Base-by-base conservation (phyloP, 2,888 invertebrate species). In the Cactoblastis cactorum region DNA sequence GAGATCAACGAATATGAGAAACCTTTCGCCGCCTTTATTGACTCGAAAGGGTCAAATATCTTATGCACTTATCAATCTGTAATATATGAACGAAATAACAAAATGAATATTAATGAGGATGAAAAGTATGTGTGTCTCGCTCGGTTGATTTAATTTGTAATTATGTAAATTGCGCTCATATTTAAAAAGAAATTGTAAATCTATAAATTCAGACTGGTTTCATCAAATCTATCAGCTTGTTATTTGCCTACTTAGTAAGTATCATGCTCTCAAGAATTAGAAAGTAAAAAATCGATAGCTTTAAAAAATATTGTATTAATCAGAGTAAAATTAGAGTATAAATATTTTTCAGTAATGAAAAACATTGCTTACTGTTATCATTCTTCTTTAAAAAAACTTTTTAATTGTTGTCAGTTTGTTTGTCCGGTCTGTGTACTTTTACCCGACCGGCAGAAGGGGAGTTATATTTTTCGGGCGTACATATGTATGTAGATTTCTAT, bases 201-300 rank as follows among this genome's bases (percentile, higher is more conserved):
- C 18, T 28, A 43, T 39, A 39, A 39, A 6, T 33, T 33, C 37
- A 34, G 35, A 47, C 46, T 22, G 24, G 46, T 47, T 47, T 34
- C n/a, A 28, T 19, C 2, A 18, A 47, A 47, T 35, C 46, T 47
- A 47, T 47, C 24, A 22, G 46, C 46, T 52, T 38, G 46, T 49
- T 34, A 39, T 43, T 50, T 46, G 47, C 35, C 51, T 51, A 43
- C 33, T 45, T 52, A 49, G 53, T 55, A 63, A 49, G 53, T 55
- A 63, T 53, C 55, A 61, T 60, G 63, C 57, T 64, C 65, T 73
- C 73, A 76, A 71, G 76, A 67, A 68, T 71, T 77, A 79, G 79
- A 78, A 79, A 79, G 78, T 77, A 62, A 64, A 65, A 68, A 63
- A 38, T 34, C 39, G 61, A 66, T 63, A 35, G 41, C 43, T 15